Percentiles rank a stretch among this genome's conserved stretches.
These are phyloP conservation scores for Seriola dumerili DNA, from an alignment of 2,113 vertebrate species.

Conservation along the genomic window DNA sequence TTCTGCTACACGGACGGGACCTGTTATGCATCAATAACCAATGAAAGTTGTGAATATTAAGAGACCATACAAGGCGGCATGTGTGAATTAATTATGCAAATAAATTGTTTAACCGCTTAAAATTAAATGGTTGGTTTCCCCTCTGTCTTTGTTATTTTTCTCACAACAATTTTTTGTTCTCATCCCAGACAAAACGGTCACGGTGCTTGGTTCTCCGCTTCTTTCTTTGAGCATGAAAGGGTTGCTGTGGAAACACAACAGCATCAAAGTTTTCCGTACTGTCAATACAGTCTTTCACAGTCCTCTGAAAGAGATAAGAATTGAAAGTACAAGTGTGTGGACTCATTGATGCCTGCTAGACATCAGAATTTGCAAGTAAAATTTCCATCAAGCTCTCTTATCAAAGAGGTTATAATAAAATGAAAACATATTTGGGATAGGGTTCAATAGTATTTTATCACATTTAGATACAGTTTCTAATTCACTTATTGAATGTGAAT, in stretches of 20 bases:
- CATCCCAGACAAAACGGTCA: not conserved
- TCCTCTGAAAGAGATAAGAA: conserved; percentile 15
- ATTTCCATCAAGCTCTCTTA: not conserved
- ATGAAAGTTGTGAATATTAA: not conserved
- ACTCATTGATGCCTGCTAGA: conserved; percentile 7
- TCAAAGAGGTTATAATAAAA: not conserved
- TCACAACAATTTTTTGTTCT: not conserved
- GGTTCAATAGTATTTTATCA: not conserved
- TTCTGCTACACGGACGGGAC: not conserved
- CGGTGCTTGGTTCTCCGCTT: conserved; percentile 12
- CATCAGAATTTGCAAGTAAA: not conserved
- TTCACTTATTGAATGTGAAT: not conserved
- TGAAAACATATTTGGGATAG: not conserved
- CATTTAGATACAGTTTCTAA: not conserved
- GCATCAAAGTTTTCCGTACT: conserved; percentile 37
- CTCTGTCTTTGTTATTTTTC: not conserved
- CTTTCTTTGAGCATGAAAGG: conserved; percentile 33
- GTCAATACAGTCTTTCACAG: conserved; percentile 22
- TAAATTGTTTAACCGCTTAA: not conserved
- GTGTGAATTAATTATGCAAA: not conserved
- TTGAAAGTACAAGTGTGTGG: conserved; percentile 31
- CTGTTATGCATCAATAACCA: conserved; percentile 21
- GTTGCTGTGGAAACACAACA: conserved; percentile 77
- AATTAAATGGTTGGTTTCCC: not conserved
- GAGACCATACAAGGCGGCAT: not conserved